Evolutionary conservation across 1,140 invertebrate species (phyloP), one percentile per base, ranked within the genome.

Genomic region (Drosophila tsacasi): DNA sequence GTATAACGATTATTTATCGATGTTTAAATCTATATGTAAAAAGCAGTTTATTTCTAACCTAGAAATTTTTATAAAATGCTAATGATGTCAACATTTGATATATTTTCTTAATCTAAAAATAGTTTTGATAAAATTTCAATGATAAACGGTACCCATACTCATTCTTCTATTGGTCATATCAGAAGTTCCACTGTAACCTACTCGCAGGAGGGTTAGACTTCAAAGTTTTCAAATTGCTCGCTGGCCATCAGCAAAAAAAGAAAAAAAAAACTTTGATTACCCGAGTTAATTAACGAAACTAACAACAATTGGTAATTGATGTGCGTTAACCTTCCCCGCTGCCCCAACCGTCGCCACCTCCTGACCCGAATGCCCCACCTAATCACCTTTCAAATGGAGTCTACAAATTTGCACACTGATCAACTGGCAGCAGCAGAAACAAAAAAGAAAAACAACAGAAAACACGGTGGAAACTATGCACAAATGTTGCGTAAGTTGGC

Each of bases 271-370:
- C 71, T 76, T 79, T 83, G 83, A 79, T 83, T 83, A 68, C 49
- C 80, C 81, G 61, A 58, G 79, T 87, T 86, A 86, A 86, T 86
- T 87, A 87, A 87, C 79, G 57, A 64, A 79, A 67, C 79, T 63
- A 67, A 57, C 76, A 76, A 76, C 71, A 83, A 87, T 87, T 89
- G 83, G 66, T 87, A 87, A 86, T 86, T 86, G 83, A 87, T 86
- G 83, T 82, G 63, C 61, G 40, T 21, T 68, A 40, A 40, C 58
- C 54, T 40, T 74, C 30, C 46, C 37, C 35, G 32, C 35, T n/a
- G 35, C 25, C 30, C 6, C 39, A 21, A 6, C 9, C 19, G 12
- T 23, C 13, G 1, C 25, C 25, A 37, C 52, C 55, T 37, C 15
- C 65, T 30, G 17, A 46, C 32, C 30, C 40, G 13, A 21, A 25